A percentile compares a stretch with the other conserved stretches of the same genome.
These are phyloP conservation scores for Sebastes itinus DNA, from an alignment of 2,797 vertebrate species.

Conservation along the genomic window DNA sequence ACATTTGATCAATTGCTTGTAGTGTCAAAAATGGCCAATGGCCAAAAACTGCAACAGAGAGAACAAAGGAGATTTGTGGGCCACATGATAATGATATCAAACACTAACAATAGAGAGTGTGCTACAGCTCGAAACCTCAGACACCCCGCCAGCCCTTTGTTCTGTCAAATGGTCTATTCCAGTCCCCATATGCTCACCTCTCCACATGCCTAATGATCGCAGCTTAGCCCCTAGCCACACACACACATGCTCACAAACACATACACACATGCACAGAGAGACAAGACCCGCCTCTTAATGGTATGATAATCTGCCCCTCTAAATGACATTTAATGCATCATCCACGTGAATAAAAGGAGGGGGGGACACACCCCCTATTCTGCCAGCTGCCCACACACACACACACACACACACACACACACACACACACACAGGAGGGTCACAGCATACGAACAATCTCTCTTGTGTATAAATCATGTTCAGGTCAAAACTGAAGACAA, in stretches of 20 bases:
- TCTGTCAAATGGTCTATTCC: constrained; percentile 68
- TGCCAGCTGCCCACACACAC: constrained; percentile 31
- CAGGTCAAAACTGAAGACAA: constrained; percentile 29
- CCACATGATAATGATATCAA: constrained; percentile 63
- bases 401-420: constrained; percentile 23
- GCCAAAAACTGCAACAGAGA: constrained; percentile 25
- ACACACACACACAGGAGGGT: neutral
- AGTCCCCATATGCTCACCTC: constrained; percentile 78
- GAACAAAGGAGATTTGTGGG: constrained; percentile 53
- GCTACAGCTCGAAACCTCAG: constrained; percentile 50
- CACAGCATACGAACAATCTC: neutral
- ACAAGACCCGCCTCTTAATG: constrained; percentile 47
- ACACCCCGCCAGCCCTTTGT: constrained; percentile 66
- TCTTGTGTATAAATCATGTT: constrained; percentile 21
- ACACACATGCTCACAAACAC: constrained; percentile 34
- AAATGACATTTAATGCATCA: constrained; percentile 72
- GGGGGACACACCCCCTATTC: constrained; percentile 9
- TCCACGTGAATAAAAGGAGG: constrained; percentile 43
- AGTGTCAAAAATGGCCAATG: constrained; percentile 25
- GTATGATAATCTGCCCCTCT: constrained; percentile 67
- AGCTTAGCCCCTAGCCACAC: constrained; percentile 63
- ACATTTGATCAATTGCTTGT: constrained; percentile 41
- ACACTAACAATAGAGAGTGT: constrained; percentile 65
- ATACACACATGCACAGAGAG: neutral
- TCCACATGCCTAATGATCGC: constrained; percentile 72